Base-by-base conservation (phyloP, 1,140 invertebrate genomes). In the Andricus grossulariae region DNA sequence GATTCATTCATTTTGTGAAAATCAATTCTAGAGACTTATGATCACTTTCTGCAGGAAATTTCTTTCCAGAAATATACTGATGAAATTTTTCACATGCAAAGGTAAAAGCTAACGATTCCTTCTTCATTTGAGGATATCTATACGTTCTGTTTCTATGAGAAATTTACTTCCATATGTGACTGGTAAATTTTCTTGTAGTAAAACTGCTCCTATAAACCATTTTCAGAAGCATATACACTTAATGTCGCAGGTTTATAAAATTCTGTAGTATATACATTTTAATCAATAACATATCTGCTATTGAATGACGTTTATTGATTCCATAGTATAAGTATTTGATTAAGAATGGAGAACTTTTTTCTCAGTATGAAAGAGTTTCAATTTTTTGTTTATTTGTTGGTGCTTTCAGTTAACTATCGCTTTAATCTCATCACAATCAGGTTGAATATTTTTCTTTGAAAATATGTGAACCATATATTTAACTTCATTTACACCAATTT, bases 51-150 rank as follows among this genome's bases (percentile, higher is more conserved):
- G 92, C 87, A 8, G 71, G 86, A 52, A 92, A 87, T 39, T 88
- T 60, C 51, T 73, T 88, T 19, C 86, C 88, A 78, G 84, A 85
- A 15, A 92, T 78, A 82, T 88, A 92, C 57, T 84, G 81, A 70
- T 85, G 72, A 77, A 91, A 91, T 51, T 88, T 84, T 70, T 87
- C 76, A 32, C 90, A 85, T 0, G 86, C 90, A 79, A 87, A 90
- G 0, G 91, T 81, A 16, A 93, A 85, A 2, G 91, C 92, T 15
- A 93, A 75, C 60, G 88, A 85, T 84, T 93, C 92, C 79, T 92
- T 91, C 76, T 92, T 90, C 50, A 91, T 79, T 72, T 88, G 80
- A 5, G 83, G n/a, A n/a, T n/a, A n/a, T n/a, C n/a, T n/a, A n/a
- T n/a, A n/a, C n/a, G n/a, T n/a, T n/a, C n/a, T n/a, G n/a, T n/a